Evolutionary conservation across 2,113 vertebrate genomes (phyloP), one percentile per base, ranked within the genome.

Genomic region (Syrmaticus mikado): DNA sequence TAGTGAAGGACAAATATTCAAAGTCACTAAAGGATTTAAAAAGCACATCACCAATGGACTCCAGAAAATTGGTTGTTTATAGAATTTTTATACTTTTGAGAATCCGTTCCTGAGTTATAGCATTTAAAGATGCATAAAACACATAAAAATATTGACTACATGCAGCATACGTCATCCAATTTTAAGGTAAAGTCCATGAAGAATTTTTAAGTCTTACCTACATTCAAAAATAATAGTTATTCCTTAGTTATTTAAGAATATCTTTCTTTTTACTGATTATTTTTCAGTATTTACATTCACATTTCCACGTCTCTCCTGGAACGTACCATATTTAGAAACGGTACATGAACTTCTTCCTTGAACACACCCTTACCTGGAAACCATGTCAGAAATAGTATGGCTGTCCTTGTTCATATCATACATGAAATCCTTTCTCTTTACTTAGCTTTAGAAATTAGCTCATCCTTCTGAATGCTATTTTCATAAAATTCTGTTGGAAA

Each of bases 311-410:
- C 12, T 68, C 81, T 75, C 30, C 14, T 43, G n/a, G 2, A 38
- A 66, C 5, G 4, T 53, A 45, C 15, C 6, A 3, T 27, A 4
- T n/a, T 41, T 65, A 30, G 68, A 52, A 75, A 36, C 8, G 8
- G 2, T 14, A 67, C 48, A 3, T 19, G 74, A 74, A 55, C 5
- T 68, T 34, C 83, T 64, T 64, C 40, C 22, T 53, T 76, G 16
- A 82, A 16, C 28, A 38, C 3, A 43, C 4, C 34, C 11, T 13
- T 43, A 45, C 2, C 24, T 72, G 58, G 36, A 79, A 94, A 72
- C 2, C 4, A 6, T 1, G 0, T 2, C 28, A 22, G 72, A 61
- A 65, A 21, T 4, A 40, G 4, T 12, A 9, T 8, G 17, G 6
- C 45, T 80, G 10, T 41, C 18, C 13, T 88, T 52, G 24, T 34